A percentile compares a stretch with the other conserved stretches of the same genome.
Evolutionary conservation across 2,888 invertebrate species (phyloP).

Genomic region (Eupithecia centaureata): DNA sequence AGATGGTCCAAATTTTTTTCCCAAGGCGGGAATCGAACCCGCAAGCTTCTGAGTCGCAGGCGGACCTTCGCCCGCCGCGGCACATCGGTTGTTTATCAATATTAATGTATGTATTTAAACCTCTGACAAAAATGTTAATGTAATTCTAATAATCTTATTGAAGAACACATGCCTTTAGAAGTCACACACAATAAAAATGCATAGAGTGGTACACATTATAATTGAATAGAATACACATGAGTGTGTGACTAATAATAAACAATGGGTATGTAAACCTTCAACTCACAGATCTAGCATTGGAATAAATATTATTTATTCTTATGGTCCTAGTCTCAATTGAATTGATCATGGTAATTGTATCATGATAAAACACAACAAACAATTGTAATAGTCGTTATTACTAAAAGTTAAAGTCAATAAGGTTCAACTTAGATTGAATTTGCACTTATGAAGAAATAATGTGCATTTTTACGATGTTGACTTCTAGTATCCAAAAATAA

Average conservation of each 20-base stretch:
- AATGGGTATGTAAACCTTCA: too few relatives aligned
- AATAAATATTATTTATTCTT: too few relatives aligned
- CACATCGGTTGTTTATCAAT: too few relatives aligned
- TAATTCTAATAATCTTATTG: too few relatives aligned
- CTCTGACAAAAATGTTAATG: too few relatives aligned
- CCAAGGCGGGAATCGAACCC: too few relatives aligned
- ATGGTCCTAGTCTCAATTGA: constrained; percentile 1
- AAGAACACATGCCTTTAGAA: not conserved
- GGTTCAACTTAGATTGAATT: not conserved
- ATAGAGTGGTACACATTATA: not conserved
- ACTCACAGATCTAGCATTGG: too few relatives aligned
- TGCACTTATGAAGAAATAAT: not conserved
- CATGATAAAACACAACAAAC: not conserved
- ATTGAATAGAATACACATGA: not conserved
- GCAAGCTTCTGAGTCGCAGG: too few relatives aligned
- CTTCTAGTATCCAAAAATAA: not conserved
- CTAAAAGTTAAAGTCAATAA: not conserved
- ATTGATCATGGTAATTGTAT: not conserved
- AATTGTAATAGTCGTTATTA: too few relatives aligned
- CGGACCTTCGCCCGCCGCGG: too few relatives aligned
- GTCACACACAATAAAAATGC: not conserved
- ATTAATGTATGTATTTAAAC: too few relatives aligned
- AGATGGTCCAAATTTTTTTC: too few relatives aligned
- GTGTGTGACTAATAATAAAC: not conserved
- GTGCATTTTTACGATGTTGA: not conserved